Percentiles rank a stretch among this genome's conserved stretches.
Evolutionary conservation across 2,888 invertebrate species (phyloP).

Genomic region (Zaprionus obscuricornis): DNA sequence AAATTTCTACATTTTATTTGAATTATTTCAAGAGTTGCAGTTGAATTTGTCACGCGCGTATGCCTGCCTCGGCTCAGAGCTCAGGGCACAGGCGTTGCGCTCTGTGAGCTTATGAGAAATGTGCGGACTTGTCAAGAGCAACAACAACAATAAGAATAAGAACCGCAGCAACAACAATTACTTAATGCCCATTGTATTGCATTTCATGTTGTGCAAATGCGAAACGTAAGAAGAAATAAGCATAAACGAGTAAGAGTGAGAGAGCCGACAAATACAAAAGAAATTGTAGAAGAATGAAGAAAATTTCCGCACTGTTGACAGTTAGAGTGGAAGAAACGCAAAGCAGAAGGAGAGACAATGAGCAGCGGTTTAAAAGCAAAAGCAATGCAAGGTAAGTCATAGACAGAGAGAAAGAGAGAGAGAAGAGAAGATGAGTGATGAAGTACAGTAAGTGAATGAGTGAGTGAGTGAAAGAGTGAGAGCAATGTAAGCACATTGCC

Average conservation of each 20-base stretch:
- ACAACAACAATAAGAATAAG: constrained; percentile 29
- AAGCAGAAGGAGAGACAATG: not conserved
- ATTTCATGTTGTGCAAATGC: constrained; percentile 68
- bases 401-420: too few species aligned
- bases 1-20: too few species aligned
- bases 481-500: too few species aligned
- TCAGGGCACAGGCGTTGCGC: constrained; percentile 13
- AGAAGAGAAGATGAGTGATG: too few species aligned
- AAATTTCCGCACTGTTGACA: constrained; percentile 62
- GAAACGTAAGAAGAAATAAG: constrained; percentile 40
- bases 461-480: too few species aligned
- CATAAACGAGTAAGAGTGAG: not conserved
- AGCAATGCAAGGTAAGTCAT: not conserved
- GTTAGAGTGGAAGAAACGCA: constrained; percentile 54
- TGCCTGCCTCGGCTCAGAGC: constrained; percentile 16
- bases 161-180: constrained; percentile 59
- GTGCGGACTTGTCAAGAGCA: constrained; percentile 68
- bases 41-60: constrained; percentile 19
- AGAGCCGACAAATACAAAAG: constrained; percentile 20
- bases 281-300: constrained; percentile 22
- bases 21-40: too few species aligned
- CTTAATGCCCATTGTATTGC: constrained; percentile 74
- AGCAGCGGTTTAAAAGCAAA: not conserved
- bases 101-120: constrained; percentile 60
- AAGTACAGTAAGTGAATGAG: too few species aligned